Base-by-base conservation (phyloP, 2,113 vertebrate species). In the Alouatta palliata region DNA sequence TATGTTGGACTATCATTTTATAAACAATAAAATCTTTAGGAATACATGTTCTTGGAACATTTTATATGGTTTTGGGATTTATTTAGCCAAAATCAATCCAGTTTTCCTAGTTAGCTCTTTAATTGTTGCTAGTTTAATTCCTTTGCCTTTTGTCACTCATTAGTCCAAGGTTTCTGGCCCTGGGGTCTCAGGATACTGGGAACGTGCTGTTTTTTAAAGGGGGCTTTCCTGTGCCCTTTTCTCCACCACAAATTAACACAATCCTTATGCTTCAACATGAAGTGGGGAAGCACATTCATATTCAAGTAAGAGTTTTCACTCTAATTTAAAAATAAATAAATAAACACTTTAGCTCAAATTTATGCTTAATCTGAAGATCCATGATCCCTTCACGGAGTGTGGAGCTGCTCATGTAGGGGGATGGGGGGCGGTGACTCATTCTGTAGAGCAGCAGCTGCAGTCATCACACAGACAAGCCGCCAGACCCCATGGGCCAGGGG, bases 1-100 rank as follows among this genome's bases (percentile, higher is more conserved):
- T 84, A 76, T 45, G 21, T 43, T 90, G 27, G 47, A 76, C 61
- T 70, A 86, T 49, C 30, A 73, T 92, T 84, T 89, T 83, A 73
- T 77, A 43, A 91, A 86, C 37, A 93, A 93, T 90, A 80, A 66
- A 93, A 76, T 76, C 54, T 79, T 76, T 30, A 70, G 35, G 56
- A 30, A 87, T 91, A 73, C 5, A 11, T 35, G 35, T 87, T 92
- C 76, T 47, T 32, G 35, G 49, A 79, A 58, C 10, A n/a, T 68
- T 94, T 89, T 25, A 71, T 37, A 95, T 70, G 54, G 30, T 95
- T 96, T 85, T 88, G 20, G 43, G 88, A 76, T 95, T 90, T 87
- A 92, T 58, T 94, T 23, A 89, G 37, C 4, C 61, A 40, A 96
- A 97, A 90, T 40, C 23, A 90, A 43, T 32, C 64, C 7, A 85